A percentile compares a stretch with the other conserved stretches of the same genome.
Conservation (phyloP, 2,113 vertebrate species). For the Nothoprocta pentlandii region DNA sequence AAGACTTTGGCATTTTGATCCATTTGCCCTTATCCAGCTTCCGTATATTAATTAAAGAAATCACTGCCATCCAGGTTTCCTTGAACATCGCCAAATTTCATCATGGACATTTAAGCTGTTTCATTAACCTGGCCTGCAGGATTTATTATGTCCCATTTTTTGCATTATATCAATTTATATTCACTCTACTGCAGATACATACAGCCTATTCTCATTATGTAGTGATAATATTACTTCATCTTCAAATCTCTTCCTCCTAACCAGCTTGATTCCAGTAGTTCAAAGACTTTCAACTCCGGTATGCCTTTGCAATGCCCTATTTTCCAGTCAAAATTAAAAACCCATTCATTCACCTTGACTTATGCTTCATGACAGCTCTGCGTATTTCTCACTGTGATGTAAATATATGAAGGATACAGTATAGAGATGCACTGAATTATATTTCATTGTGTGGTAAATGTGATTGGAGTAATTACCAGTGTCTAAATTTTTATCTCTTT, state of each 20-base stretch:
- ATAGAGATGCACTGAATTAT: constrained; percentile 30
- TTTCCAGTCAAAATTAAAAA: constrained; percentile 77
- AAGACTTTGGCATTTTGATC: constrained; percentile 22
- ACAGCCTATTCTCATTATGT: neutral
- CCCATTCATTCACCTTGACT: constrained; percentile 74
- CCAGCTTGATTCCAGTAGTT: neutral
- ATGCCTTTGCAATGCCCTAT: constrained; percentile 60
- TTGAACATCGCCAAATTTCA: neutral
- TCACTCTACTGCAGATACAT: neutral
- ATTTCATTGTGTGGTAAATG: constrained; percentile 36
- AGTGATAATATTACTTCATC: neutral
- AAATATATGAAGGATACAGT: constrained; percentile 61
- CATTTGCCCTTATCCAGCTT: constrained; percentile 11
- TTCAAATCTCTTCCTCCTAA: neutral
- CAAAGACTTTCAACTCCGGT: neutral
- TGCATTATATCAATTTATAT: neutral
- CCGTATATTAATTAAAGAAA: constrained; percentile 32
- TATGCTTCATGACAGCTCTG: constrained; percentile 67
- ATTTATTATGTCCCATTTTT: neutral
- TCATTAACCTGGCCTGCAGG: neutral
- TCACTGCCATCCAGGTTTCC: neutral
- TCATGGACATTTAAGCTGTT: constrained; percentile 11
- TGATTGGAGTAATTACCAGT: constrained; percentile 45
- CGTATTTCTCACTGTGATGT: constrained; percentile 66
- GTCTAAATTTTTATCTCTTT: constrained; percentile 48